Evolutionary conservation across 2,888 invertebrate species (phyloP), one percentile per base, ranked within the genome.

Genomic region (Apeira syringaria): DNA sequence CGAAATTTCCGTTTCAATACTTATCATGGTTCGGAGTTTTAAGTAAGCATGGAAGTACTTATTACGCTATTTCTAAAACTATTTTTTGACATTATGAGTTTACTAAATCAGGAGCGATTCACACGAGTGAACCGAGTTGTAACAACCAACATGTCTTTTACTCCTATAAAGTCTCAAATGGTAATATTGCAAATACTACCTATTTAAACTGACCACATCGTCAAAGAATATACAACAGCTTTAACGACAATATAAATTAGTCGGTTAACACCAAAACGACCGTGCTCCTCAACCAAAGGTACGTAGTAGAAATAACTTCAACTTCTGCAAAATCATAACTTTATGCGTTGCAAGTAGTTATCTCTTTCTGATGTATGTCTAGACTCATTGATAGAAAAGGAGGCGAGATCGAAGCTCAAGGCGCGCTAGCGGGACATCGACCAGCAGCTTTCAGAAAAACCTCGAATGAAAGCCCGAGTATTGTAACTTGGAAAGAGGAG

Each of bases 371-470:
- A 63, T 71, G 64, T 80, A 69, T 32, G 63, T 50, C 38, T 39
- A 47, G 48, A 39, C 50, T 18, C 39, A 35, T 38, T 44, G 70
- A 64, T 53, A 52, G 76, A 84, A 49, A 68, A 69, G 56, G 84
- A 84, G 47, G 53, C 62, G 46, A 55, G 53, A 72, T 56, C 50
- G 63, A 68, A 76, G 80, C 78, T 82, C 68, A 70, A 83, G 78
- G 63, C 76, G 79, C 68, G 68, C 80, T 87, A 87, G 88, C 86
- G 88, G 88, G 87, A 88, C 87, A 87, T 87, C 87, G 86, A 87
- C 88, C 87, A 88, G 84, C 86, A 87, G 84, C 87, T 87, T 88
- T 86, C 81, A 85, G 85, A 88, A 87, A 81, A 87, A 87, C 82
- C 74, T 76, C 50, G 58, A 47, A 55, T 66, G 40, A 67, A 60